Evolutionary conservation across 2,888 invertebrate species (phyloP), one percentile per base, ranked within the genome.

Genomic region (Crepidodera aurea): DNA sequence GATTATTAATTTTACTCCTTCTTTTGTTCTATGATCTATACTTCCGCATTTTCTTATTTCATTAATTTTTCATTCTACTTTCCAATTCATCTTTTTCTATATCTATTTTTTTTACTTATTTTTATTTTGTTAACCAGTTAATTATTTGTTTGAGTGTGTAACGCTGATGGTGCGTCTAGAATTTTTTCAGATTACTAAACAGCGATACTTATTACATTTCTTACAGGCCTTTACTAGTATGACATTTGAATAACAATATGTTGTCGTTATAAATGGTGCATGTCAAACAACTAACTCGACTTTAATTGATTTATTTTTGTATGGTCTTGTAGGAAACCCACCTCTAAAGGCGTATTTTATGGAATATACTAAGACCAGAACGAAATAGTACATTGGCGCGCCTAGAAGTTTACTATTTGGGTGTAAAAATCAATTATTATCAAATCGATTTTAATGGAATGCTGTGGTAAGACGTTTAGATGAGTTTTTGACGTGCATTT

Each of bases 181-280:
- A 32, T 8, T 32, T 58, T 29, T 51, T 58, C 22, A 58, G 58
- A 51, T 53, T 46, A 48, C 44, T 53, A 53, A 60, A 53, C 25
- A 60, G 60, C 40, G 40, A 40, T 40, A 40, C 40, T 40, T 18
- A 40, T 40, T 34, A 34, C 34, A 12, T 34, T 34, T 34, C 34
- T n/a, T 34, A 34, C 22, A 32, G 15, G 48, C 42, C 39, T 60
- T 53, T 27, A 48, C 57, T 22, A 12, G 13, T 60, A 54, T 50
- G 57, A 51, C 51, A 57, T 48, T 48, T 64, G 64, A 64, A 64
- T 64, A 64, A 57, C 57, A 64, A 64, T 56, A 50, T 53, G 39
- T 56, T 44, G 60, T 48, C 37, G 60, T 60, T 60, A 40, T 60
- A 56, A 60, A 51, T 53, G 51, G 40, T 58, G 56, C 60, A 56